Evolutionary conservation across 1,140 invertebrate species (phyloP), one percentile per base, ranked within the genome.

Genomic region (Pogonus chalceus): DNA sequence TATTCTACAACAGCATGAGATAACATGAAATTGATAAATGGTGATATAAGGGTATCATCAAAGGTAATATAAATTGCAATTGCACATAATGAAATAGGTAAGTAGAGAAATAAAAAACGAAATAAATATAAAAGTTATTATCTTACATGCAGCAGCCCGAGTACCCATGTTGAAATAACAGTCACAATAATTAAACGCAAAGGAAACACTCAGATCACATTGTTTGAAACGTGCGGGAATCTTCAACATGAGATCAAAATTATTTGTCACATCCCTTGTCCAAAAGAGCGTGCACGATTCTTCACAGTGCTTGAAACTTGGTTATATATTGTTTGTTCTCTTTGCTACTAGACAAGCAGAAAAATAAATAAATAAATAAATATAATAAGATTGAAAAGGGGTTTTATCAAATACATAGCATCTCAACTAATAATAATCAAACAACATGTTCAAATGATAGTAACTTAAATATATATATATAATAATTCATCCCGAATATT

Each of bases 61-160:
- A n/a, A n/a, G n/a, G n/a, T n/a, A n/a, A n/a, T n/a, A n/a, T n/a
- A n/a, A n/a, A n/a, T n/a, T n/a, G n/a, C n/a, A n/a, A n/a, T n/a
- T n/a, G n/a, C n/a, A n/a, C n/a, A n/a, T 10, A n/a, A 24, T 14
- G 23, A 53, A 54, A 50, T 24, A 43, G 48, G 20, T 35, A 54
- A 22, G 23, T 48, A 56, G 51, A 51, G 50, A 26, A 56, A 58
- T 56, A 52, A 43, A 56, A 53, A 56, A 35, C 53, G 52, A 52
- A 35, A 54, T 26, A 52, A 60, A 62, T 55, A 57, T 62, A 63
- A 55, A n/a, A n/a, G n/a, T 61, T 62, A 61, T 52, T 69, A 68
- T 77, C 81, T 83, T 76, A 83, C 81, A 83, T 73, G 81, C 81
- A 71, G 80, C 80, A 69, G 81, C 80, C 71, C 81, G 75, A 62